Evolutionary conservation across 2,797 vertebrate species (phyloP).

Genomic region (Brachymystax lenok): DNA sequence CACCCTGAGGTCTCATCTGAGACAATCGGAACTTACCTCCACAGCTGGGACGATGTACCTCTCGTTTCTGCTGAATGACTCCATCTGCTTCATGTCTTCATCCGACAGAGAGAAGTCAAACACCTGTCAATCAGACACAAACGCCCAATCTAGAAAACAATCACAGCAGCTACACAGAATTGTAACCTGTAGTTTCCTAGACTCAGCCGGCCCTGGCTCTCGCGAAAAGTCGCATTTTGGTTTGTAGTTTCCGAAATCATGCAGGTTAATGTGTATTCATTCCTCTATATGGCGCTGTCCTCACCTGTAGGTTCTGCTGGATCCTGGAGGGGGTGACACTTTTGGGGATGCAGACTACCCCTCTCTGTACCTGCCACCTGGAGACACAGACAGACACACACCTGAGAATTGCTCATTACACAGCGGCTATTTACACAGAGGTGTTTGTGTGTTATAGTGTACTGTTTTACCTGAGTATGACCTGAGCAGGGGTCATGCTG

Average conservation of each 20-base stretch:
- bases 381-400: not conserved
- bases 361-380: slow-evolving; percentile 78
- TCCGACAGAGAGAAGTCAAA: slow-evolving; percentile 72
- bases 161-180: not conserved
- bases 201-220: not conserved
- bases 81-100: slow-evolving; percentile 68
- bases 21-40: slow-evolving; percentile 50
- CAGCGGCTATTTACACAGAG: not conserved
- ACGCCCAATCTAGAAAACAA: not conserved
- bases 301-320: slow-evolving; percentile 69
- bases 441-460: not conserved
- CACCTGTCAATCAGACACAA: slow-evolving; percentile 36
- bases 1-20: not conserved
- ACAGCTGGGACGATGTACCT: slow-evolving; percentile 70
- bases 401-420: not conserved
- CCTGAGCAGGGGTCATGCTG: slow-evolving; percentile 70
- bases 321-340: slow-evolving; percentile 76
- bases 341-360: slow-evolving; percentile 74
- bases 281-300: not conserved
- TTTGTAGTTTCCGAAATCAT: not conserved
- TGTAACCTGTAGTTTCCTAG: not conserved
- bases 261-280: not conserved
- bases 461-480: slow-evolving; percentile 67
- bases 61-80: slow-evolving; percentile 62
- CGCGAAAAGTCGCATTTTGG: not conserved